phyloP scores from a whole-genome alignment of 2,888 invertebrate genomes.

The Schizotus pectinicornis region DNA sequence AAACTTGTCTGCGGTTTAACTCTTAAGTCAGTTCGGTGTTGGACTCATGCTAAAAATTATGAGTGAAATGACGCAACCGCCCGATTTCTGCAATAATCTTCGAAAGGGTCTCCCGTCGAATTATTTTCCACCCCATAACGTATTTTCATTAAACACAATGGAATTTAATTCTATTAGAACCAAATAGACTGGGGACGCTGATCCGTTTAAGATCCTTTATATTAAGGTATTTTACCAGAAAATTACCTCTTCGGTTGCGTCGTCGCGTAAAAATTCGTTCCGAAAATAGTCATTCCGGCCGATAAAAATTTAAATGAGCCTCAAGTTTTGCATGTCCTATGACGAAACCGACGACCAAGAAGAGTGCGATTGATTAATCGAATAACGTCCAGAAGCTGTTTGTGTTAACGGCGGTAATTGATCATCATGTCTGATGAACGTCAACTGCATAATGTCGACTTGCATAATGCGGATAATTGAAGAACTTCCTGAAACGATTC shows the following conservation, averaged over 20 bases:
- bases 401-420: constrained; percentile 15
- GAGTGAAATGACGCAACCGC: no score
- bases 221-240: not conserved
- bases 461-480: constrained; percentile 13
- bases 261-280: not conserved
- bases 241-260: no score
- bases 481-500: not conserved
- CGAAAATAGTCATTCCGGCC: not conserved
- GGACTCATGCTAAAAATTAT: no score
- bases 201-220: constrained; percentile 8
- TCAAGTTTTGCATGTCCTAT: no score
- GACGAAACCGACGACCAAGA: constrained; percentile 8
- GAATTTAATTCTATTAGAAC: constrained; percentile 19
- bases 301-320: not conserved
- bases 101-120: constrained; percentile 9
- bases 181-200: not conserved
- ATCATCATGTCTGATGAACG: constrained; percentile 18
- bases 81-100: constrained; percentile 3
- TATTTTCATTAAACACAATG: constrained; percentile 21
- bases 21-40: no score
- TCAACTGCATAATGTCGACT: constrained; percentile 18
- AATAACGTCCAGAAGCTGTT: constrained; percentile 20
- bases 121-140: constrained; percentile 24
- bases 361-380: constrained; percentile 19
- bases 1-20: no score